Conservation (phyloP, 2,113 vertebrate genomes). For the Rissa tridactyla region DNA sequence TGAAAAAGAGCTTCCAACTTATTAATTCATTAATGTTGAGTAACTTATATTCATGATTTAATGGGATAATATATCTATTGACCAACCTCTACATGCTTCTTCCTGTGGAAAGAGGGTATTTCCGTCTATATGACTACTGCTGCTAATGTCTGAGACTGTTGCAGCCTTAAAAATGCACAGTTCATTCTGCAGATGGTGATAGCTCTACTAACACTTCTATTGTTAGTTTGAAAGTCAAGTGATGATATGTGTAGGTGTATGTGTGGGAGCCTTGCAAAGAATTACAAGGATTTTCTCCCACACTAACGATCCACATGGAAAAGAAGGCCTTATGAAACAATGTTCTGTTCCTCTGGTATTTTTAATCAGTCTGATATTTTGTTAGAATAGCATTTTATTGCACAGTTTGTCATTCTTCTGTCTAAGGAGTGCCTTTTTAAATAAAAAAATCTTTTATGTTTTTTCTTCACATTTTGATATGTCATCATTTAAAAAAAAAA, state of each 20-base stretch:
- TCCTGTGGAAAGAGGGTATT: conserved; percentile 6
- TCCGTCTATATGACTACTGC: conserved; percentile 21
- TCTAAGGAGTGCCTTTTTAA: conserved; percentile 10
- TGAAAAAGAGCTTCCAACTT: neutral
- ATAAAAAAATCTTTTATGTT: neutral
- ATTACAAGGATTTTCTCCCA: conserved; percentile 79
- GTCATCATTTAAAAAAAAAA: neutral
- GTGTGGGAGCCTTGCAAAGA: conserved; percentile 79
- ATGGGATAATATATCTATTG: neutral
- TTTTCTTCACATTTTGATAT: conserved; percentile 21
- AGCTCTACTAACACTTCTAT: conserved; percentile 77
- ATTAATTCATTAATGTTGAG: neutral
- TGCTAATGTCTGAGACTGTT: conserved; percentile 53
- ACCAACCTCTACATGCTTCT: neutral
- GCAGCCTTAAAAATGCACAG: conserved; percentile 69
- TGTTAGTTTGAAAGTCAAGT: conserved; percentile 80
- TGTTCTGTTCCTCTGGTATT: conserved; percentile 68
- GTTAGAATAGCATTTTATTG: conserved; percentile 63
- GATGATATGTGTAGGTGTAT: conserved; percentile 77
- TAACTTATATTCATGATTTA: neutral
- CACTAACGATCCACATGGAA: conserved; percentile 68
- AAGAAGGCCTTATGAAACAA: conserved; percentile 69
- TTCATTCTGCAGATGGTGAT: conserved; percentile 80
- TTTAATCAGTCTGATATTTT: conserved; percentile 72
- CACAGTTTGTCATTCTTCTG: conserved; percentile 48